Conservation (phyloP, 2,888 invertebrate species). For the Orthonevra nobilis region DNA sequence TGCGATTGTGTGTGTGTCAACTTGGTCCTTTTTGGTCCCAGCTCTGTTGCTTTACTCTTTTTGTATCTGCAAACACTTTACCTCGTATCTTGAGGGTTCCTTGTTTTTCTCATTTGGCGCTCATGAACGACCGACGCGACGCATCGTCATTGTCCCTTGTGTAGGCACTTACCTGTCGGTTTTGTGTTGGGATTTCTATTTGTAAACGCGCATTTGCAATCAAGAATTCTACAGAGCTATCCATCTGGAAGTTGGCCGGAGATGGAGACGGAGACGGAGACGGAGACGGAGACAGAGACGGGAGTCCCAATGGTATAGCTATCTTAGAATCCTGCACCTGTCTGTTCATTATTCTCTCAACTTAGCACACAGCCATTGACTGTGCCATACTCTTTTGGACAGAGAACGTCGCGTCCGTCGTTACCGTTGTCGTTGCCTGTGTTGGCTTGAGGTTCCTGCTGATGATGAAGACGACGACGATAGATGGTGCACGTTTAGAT, state of each 20-base stretch:
- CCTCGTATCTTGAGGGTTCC: too few relatives aligned
- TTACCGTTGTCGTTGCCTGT: conserved; percentile 9
- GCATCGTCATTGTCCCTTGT: conserved; percentile 22
- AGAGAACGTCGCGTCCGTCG: too few relatives aligned
- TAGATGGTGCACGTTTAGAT: background rate
- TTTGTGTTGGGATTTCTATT: conserved; percentile 49
- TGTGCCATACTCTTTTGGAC: conserved; percentile 39
- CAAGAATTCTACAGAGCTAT: conserved; percentile 61
- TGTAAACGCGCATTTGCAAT: conserved; percentile 54
- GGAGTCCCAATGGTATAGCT: background rate
- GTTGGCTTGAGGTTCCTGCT: conserved; percentile 16
- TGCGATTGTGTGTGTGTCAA: conserved; percentile 46
- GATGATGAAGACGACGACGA: conserved; percentile 4
- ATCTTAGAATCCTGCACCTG: conserved; percentile 62
- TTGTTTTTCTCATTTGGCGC: conserved; percentile 28
- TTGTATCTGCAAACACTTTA: conserved; percentile 32
- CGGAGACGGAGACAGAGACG: too few relatives aligned
- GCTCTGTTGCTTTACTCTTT: background rate
- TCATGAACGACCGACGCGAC: conserved; percentile 3
- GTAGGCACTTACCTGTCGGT: conserved; percentile 53
- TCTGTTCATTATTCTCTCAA: conserved; percentile 63
- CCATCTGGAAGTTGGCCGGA: conserved; percentile 42
- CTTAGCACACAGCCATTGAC: conserved; percentile 38
- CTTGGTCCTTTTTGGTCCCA: conserved; percentile 8
- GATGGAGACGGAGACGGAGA: too few relatives aligned